A percentile compares a stretch with the other conserved stretches of the same genome.
Conservation (phyloP, 2,113 vertebrate species). For the Cisticola juncidis region DNA sequence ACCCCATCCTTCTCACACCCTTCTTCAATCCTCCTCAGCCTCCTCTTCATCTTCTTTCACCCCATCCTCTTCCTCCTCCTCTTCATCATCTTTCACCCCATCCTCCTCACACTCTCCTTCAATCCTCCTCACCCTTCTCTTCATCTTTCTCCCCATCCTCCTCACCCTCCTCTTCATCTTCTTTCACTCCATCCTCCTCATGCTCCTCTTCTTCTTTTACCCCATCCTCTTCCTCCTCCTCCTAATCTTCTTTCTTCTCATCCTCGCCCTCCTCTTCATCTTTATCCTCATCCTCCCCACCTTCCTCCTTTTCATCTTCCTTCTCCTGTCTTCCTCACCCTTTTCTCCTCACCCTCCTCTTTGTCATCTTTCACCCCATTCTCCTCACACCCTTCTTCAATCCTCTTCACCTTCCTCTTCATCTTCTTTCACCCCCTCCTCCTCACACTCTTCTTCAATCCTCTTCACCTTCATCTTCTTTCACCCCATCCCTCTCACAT, state of each 20-base stretch:
- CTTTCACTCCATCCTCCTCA: not conserved
- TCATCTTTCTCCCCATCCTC: not conserved
- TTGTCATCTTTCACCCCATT: not conserved
- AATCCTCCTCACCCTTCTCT: not conserved
- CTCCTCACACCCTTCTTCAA: not conserved
- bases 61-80: not conserved
- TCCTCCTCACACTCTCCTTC: not conserved
- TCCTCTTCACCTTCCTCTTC: not conserved
- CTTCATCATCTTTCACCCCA: not conserved
- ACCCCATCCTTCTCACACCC: no score
- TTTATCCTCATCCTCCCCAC: no score
- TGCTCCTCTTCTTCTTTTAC: no score
- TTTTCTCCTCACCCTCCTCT: no score
- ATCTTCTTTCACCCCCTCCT: not conserved
- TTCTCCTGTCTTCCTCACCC: no score
- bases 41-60: no score
- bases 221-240: no score
- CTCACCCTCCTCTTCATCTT: not conserved
- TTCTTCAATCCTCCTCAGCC: no score
- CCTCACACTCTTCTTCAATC: not conserved
- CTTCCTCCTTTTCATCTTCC: no score
- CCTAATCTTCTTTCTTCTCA: no score
- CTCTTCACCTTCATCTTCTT: not conserved
- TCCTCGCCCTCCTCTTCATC: no score
- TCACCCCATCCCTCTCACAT: fast-evolving